Evolutionary conservation across 2,797 vertebrate species (phyloP), one percentile per base, ranked within the genome.

Genomic region (Chelonia mydas): DNA sequence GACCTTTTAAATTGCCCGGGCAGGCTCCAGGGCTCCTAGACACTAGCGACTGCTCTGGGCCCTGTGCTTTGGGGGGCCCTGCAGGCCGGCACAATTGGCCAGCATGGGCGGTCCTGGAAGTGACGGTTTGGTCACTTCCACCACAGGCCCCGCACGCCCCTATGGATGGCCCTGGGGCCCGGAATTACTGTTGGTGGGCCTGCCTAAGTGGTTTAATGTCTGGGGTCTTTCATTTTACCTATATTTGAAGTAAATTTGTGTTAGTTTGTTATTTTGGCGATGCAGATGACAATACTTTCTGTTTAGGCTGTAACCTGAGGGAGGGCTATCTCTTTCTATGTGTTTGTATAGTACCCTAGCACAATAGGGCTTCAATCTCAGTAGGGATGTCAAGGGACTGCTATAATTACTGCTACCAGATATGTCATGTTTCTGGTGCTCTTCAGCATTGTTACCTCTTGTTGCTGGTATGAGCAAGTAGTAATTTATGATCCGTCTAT

Each of bases 401-500:
- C 4, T 61, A n/a, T 76, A 47, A 68, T 54, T 82, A 54, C 21
- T 28, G 76, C 51, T 54, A 41, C 61, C 37, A 55, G 3, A 49
- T 81, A 17, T 45, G 5, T n/a, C 72, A 41, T 50, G 33, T 76
- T 37, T 74, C 83, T 92, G 88, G 13, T 68, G 45, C 59, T 86
- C 6, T 17, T 83, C 45, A 47, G 12, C 84, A 84, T 54, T 45
- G 2, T 83, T 93, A 41, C 16, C 81, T 51, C 83, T 85, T 95
- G 57, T 92, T 82, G 53, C 55, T 91, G 28, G 21, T 83, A 80
- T 84, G 8, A 95, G 41, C 11, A 88, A 93, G 51, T 78, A 92
- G 76, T 85, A 87, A 90, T 94, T 55, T 93, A 88, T 78, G 78
- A 12, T 61, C 55, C 59, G 54, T 84, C 37, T 23, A 94, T 86